Evolutionary conservation across 2,113 vertebrate genomes (phyloP).

Genomic region (Ceratotherium simum): DNA sequence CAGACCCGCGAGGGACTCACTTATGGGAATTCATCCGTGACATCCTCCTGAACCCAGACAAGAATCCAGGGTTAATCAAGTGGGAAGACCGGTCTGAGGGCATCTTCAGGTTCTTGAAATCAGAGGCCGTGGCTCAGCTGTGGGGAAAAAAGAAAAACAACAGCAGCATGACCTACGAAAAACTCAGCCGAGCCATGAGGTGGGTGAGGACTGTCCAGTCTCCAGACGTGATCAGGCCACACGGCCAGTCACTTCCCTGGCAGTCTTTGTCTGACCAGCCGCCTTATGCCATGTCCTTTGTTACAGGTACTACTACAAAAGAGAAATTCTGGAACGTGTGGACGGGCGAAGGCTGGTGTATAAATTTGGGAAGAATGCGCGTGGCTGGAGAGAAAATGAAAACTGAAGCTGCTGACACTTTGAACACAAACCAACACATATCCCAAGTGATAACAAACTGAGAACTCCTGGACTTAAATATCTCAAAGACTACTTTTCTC

Average conservation of each 20-base stretch:
- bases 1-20: constrained; percentile 96
- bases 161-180: constrained; percentile 99
- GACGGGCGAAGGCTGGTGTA: constrained; percentile 98
- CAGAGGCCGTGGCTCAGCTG: constrained; percentile 97
- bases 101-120: constrained; percentile 97
- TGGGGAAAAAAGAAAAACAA: constrained; percentile 99
- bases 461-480: constrained; percentile 84
- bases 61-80: constrained; percentile 97
- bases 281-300: constrained; percentile 56
- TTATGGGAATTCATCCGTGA: constrained; percentile 99
- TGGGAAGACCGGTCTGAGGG: constrained; percentile 98
- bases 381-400: constrained; percentile 96
- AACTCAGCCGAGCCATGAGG: constrained; percentile 99
- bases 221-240: fast-evolving
- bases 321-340: constrained; percentile 97
- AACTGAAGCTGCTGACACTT: constrained; percentile 87
- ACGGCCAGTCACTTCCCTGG: fast-evolving
- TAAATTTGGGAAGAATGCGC: constrained; percentile 98
- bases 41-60: constrained; percentile 96
- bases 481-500: constrained; percentile 88
- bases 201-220: constrained; percentile 69
- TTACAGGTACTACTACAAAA: constrained; percentile 98
- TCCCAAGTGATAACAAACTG: not conserved
- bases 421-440: constrained; percentile 45
- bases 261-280: not conserved